Base-by-base conservation (phyloP, 2,888 invertebrate genomes). In the Pammene fasciana region DNA sequence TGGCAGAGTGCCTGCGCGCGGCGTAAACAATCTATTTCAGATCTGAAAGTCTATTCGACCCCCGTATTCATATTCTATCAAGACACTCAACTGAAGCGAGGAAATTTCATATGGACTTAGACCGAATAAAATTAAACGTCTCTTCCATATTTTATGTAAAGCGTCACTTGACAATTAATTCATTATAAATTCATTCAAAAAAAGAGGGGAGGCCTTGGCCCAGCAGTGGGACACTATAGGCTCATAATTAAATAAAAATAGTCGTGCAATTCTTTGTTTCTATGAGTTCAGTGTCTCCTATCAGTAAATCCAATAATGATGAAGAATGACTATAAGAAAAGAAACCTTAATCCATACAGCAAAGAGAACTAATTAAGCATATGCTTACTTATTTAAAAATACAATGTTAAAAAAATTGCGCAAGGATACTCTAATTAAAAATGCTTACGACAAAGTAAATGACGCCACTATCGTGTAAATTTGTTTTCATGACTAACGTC, bases 21-120 rank as follows among this genome's bases (percentile, higher is more conserved):
- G 87, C 88, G 90, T 91, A 91, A 92, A 92, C 91, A 92, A 88
- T 88, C 90, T 92, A 91, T 92, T 92, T 92, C 84, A 85, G 89
- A 86, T 85, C 86, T 83, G 81, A 82, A 86, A 86, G 84, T 84
- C 84, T 86, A 87, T 86, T 85, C 74, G 74, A 79, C 75, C 83
- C 79, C 78, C 77, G 81, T 83, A 82, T 84, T 85, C 80, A 82
- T 84, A 81, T 83, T 82, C 81, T 77, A 79, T 77, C 78, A 74
- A 78, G 71, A 71, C 74, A 80, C 79, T 82, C 84, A 78, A 76
- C 75, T 74, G 68, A 73, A 71, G 71, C 73, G 67, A 66, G 62
- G 48, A 16, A 46, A 60, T 70, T 65, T 59, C 16, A 59, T 52
- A 70, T 60, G 46, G 54, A 36, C 54, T 60, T 14, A 50, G 52